phyloP scores from a whole-genome alignment of 2,113 vertebrate species.

The Phyllostomus discolor region DNA sequence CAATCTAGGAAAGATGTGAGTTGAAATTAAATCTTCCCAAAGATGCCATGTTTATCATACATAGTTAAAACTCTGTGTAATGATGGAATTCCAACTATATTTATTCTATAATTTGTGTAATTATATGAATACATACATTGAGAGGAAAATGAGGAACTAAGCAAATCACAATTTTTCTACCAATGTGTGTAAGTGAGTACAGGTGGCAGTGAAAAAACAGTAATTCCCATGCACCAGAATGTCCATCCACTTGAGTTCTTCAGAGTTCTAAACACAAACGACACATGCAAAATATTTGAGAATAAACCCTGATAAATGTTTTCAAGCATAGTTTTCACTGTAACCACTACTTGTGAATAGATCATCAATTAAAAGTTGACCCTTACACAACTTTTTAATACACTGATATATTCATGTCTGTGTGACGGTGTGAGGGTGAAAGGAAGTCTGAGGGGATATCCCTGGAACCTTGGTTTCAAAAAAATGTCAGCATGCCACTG shows the following conservation, averaged over 20 bases:
- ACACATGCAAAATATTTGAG: not conserved
- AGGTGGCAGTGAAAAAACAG: not conserved
- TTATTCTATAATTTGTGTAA: not conserved
- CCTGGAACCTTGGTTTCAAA: not conserved
- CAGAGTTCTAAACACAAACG: not conserved
- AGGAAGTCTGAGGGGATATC: not conserved
- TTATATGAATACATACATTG: not conserved
- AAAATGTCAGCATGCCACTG: not conserved
- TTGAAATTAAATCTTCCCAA: not conserved
- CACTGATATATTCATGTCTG: not conserved
- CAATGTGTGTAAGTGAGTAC: constrained; percentile 3
- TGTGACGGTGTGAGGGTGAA: not conserved
- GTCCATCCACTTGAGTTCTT: not conserved
- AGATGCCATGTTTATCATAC: not conserved
- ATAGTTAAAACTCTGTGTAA: not conserved
- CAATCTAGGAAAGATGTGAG: not conserved
- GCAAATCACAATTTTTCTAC: not conserved
- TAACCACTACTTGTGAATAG: not conserved
- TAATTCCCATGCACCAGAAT: not conserved
- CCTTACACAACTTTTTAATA: not conserved
- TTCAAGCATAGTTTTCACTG: not conserved
- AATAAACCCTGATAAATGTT: not conserved
- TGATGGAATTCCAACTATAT: not conserved
- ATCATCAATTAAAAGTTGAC: not conserved
- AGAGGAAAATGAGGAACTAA: constrained; percentile 17